These are phyloP conservation scores for Hemicrepidius hirtus DNA, from an alignment of 2,888 invertebrate genomes.

Conservation along the genomic window DNA sequence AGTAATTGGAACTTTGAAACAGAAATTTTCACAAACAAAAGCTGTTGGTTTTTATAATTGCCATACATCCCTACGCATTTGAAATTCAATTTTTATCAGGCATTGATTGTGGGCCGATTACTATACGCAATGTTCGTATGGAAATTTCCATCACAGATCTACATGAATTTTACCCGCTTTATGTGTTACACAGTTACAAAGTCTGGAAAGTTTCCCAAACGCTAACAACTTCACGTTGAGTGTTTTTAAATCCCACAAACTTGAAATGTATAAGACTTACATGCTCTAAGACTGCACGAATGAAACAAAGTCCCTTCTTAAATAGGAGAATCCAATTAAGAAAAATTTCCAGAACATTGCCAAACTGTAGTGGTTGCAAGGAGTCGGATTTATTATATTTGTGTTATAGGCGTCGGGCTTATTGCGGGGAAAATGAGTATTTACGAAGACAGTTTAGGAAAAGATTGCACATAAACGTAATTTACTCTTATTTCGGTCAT, in stretches of 20 bases:
- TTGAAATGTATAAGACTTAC: neutral
- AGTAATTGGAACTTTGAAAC: neutral
- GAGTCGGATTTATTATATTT: conserved; percentile 21
- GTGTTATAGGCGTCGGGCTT: conserved; percentile 3
- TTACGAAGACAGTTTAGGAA: conserved; percentile 1
- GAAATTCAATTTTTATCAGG: conserved; percentile 18
- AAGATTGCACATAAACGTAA: conserved; percentile 15
- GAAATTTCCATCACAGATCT: neutral
- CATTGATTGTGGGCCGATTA: conserved; percentile 10
- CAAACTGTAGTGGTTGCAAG: conserved; percentile 6
- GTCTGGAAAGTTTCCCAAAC: neutral
- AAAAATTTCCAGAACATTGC: conserved; percentile 18
- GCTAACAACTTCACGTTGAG: neutral
- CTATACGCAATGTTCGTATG: neutral
- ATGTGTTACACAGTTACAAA: neutral
- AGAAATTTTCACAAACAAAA: neutral
- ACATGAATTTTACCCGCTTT: neutral
- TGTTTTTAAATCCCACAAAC: neutral
- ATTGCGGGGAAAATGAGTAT: conserved; percentile 16
- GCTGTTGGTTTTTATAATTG: neutral
- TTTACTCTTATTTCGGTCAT: conserved; percentile 1
- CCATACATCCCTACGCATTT: neutral
- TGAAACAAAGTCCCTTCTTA: neutral
- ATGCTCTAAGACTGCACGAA: neutral
- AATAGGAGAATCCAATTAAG: conserved; percentile 17